Conservation (phyloP, 2,113 vertebrate species). For the Pterocles orientalis region DNA sequence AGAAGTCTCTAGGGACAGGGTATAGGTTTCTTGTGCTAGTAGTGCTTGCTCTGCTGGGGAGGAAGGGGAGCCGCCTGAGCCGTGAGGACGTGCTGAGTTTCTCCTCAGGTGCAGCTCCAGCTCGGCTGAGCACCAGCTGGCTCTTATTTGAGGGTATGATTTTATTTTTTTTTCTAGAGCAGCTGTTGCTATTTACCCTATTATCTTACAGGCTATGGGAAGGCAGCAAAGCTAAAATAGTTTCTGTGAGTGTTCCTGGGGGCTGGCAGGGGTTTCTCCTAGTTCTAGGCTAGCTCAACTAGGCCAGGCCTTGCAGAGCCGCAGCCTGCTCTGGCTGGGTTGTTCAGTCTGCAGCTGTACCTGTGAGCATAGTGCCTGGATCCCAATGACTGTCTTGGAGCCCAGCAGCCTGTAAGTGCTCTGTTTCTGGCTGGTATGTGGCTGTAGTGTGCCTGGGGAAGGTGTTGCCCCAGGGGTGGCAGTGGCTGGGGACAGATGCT, state of each 20-base stretch:
- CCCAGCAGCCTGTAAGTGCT: rapidly evolving
- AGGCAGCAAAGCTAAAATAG: rapidly evolving
- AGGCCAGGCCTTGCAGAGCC: rapidly evolving
- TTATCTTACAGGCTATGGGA: neutral
- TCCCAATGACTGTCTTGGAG: rapidly evolving
- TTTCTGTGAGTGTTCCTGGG: rapidly evolving
- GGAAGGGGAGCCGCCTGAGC: rapidly evolving
- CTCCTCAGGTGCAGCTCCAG: rapidly evolving
- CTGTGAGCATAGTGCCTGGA: rapidly evolving
- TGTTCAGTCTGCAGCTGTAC: rapidly evolving
- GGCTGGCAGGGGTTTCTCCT: rapidly evolving
- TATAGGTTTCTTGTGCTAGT: rapidly evolving
- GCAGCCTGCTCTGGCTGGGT: rapidly evolving
- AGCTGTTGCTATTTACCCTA: rapidly evolving
- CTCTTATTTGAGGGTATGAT: neutral
- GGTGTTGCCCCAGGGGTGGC: rapidly evolving
- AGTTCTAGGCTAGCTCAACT: rapidly evolving
- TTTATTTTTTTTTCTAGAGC: rapidly evolving
- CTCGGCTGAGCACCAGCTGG: rapidly evolving
- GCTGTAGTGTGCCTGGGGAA: rapidly evolving
- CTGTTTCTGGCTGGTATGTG: rapidly evolving
- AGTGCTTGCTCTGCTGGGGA: rapidly evolving
- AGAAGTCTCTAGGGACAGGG: rapidly evolving
- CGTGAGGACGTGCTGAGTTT: rapidly evolving
- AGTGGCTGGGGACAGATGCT: rapidly evolving